Evolutionary conservation across 92 coral and sea anemone species (phyloP), one percentile per base, ranked within the genome.

Genomic region (Plumapathes pennacea): DNA sequence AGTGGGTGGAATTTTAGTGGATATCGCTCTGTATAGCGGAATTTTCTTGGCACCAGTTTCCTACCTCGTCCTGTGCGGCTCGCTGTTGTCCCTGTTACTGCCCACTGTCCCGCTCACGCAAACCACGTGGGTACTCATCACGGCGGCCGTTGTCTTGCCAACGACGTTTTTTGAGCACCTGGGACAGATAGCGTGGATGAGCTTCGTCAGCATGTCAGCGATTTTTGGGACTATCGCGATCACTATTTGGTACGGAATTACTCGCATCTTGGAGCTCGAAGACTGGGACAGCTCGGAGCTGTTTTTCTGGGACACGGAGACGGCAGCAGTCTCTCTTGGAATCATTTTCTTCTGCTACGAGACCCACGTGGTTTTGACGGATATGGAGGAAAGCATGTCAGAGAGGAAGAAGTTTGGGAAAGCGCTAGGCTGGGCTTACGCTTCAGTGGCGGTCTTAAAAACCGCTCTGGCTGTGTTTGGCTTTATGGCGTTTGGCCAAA

Each of bases 1-100:
- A 10, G 43, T 23, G 62, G 80, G 73, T 39, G 80, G 80, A n/a
- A n/a, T n/a, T n/a, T n/a, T 43, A 21, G 64, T 72, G 11, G 9
- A 50, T 21, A 59, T 42, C 46, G 29, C 63, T 10, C 80, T 62
- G 26, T 30, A 59, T 17, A 36, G 62, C 28, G 80, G 63, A 12
- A 23, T 72, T 46, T 25, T 48, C 11, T 45, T 67, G 20, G 67
- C 49, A 8, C 46, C 80, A 13, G 57, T 62, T 8, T 62, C 78
- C 22, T 78, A 78, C 14, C 56, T 78, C 4, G 76, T 78, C 38
- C 56, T 78, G 12, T 78, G 85, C 38, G 85, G 79, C 10, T 78
- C 85, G 42, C 38, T 77, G 66, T 45, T 78, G 64, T 10, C 32
- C 15, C 37, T 47, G 3, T 41, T 51, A 4, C 63, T 71, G 33